phyloP scores from a whole-genome alignment of 2,797 vertebrate genomes.

The Syndactyla subalaris region DNA sequence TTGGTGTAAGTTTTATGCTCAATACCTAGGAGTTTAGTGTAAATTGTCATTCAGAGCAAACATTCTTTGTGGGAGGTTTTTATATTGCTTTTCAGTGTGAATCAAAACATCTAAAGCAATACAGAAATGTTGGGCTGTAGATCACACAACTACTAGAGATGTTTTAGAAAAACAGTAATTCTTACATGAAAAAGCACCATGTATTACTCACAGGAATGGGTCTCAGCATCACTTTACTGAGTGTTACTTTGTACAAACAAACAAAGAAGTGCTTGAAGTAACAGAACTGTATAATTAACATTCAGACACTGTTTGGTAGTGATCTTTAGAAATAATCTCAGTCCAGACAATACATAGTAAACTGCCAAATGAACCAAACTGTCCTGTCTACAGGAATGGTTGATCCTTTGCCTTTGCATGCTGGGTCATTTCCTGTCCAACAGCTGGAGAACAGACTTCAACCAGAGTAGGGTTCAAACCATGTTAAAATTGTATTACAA shows the following conservation, averaged over 20 bases:
- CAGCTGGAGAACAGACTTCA: neutral
- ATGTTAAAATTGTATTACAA: neutral
- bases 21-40: neutral
- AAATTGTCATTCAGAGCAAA: neutral
- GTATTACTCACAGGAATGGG: neutral
- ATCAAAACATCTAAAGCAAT: neutral
- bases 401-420: neutral
- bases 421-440: neutral
- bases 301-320: neutral
- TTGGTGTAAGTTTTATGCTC: conserved; percentile 90
- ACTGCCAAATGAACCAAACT: neutral
- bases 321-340: neutral
- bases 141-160: neutral
- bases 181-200: neutral
- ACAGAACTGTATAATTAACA: neutral
- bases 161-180: neutral
- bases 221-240: neutral
- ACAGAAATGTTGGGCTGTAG: neutral
- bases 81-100: neutral
- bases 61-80: neutral
- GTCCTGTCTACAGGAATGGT: neutral
- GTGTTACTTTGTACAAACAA: neutral
- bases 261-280: neutral
- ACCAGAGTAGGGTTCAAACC: neutral
- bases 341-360: neutral